Percentiles rank a stretch among this genome's conserved stretches.
phyloP scores from a whole-genome alignment of 2,888 invertebrate species.

The Troides helena region DNA sequence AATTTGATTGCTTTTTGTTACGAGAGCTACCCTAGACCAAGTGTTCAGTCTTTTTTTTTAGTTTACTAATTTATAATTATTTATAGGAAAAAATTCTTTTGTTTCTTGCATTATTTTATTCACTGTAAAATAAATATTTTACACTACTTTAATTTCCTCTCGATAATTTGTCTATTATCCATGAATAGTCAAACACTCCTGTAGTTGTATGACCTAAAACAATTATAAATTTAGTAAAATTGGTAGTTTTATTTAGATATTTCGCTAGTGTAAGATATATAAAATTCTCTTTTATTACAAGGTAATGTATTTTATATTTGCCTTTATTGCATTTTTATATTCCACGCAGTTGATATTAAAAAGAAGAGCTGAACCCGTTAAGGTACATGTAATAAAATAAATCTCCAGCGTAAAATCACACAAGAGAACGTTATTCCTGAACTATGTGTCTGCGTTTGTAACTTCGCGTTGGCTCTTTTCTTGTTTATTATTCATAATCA shows the following conservation, averaged over 20 bases:
- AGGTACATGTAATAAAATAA: slow-evolving; percentile 35
- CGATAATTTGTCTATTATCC: too few species aligned
- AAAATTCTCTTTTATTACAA: slow-evolving; percentile 21
- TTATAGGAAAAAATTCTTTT: too few species aligned
- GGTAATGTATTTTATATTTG: slow-evolving; percentile 27
- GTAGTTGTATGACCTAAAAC: neutral
- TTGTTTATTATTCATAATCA: slow-evolving; percentile 74
- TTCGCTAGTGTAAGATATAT: slow-evolving; percentile 6
- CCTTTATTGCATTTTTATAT: slow-evolving; percentile 28
- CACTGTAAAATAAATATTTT: too few species aligned
- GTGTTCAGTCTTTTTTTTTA: too few species aligned
- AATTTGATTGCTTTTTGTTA: too few species aligned
- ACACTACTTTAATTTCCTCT: too few species aligned
- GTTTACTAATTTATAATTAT: too few species aligned
- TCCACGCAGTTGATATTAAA: slow-evolving; percentile 30
- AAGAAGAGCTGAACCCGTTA: slow-evolving; percentile 30
- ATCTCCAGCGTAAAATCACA: slow-evolving; percentile 37
- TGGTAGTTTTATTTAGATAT: neutral
- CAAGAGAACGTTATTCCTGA: slow-evolving; percentile 40
- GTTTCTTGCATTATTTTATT: too few species aligned
- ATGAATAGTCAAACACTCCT: neutral
- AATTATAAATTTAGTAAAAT: neutral
- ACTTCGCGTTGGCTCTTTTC: slow-evolving; percentile 59
- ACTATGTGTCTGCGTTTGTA: slow-evolving; percentile 46
- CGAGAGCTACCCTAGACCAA: too few species aligned